Conservation (phyloP, 2,797 vertebrate genomes). For the Petrocephalus sullivani region DNA sequence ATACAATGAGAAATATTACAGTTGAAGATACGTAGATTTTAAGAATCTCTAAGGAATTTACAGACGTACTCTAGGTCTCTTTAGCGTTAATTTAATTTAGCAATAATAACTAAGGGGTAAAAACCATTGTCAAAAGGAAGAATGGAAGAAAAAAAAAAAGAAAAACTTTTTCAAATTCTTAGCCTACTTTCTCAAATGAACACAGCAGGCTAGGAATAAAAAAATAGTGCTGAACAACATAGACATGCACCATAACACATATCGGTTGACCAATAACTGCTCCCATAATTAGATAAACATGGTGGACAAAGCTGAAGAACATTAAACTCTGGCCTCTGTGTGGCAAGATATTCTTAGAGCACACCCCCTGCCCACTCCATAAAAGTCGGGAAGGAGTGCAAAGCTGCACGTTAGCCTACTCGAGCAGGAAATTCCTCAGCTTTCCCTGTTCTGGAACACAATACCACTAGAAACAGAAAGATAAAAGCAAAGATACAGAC, state of each 20-base stretch:
- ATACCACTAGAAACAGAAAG: constrained; percentile 28
- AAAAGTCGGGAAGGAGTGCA: constrained; percentile 39
- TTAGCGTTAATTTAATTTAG: background rate
- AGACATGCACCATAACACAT: background rate
- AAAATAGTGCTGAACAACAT: background rate
- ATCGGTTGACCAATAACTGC: background rate
- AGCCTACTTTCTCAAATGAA: background rate
- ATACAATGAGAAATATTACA: background rate
- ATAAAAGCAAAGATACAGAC: background rate
- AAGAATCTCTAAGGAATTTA: background rate
- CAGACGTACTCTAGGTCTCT: background rate
- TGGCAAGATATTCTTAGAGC: constrained; percentile 13
- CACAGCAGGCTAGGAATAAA: background rate
- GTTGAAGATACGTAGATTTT: background rate
- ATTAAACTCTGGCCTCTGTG: constrained; percentile 8
- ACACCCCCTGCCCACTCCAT: background rate
- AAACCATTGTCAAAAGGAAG: background rate
- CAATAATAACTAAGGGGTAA: background rate
- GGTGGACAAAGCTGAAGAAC: background rate
- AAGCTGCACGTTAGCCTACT: constrained; percentile 55
- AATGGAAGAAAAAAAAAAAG: background rate
- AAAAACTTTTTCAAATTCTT: background rate
- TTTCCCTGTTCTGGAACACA: constrained; percentile 45
- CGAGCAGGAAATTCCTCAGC: constrained; percentile 58
- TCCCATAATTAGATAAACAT: constrained; percentile 13